Evolutionary conservation across 1,140 invertebrate genomes (phyloP).

Genomic region (Grapholita molesta): DNA sequence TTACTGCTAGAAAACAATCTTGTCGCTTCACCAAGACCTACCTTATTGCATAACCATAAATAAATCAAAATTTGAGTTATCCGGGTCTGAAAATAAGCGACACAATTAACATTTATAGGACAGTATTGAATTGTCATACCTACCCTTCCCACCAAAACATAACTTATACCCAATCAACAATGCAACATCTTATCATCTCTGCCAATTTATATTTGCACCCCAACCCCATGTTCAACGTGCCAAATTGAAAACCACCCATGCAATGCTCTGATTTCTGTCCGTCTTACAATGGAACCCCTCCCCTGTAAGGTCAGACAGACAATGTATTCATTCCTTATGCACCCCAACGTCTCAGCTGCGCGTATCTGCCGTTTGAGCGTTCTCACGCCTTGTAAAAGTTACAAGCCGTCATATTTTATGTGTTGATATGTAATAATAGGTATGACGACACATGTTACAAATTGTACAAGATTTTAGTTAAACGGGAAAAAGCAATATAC

Average conservation of each 20-base stretch:
- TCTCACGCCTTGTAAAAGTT: background rate
- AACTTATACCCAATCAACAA: too few species aligned
- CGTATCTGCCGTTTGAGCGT: background rate
- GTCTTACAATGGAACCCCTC: constrained; percentile 1
- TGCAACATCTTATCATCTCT: background rate
- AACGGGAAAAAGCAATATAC: too few species aligned
- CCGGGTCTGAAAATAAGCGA: too few species aligned
- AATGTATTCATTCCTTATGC: constrained; percentile 1
- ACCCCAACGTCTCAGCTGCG: constrained; percentile 2
- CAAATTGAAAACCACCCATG: constrained; percentile 5
- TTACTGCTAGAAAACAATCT: too few species aligned
- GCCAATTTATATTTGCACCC: background rate
- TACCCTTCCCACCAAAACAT: background rate
- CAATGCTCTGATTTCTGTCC: background rate
- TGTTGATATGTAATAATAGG: background rate
- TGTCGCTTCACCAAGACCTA: too few species aligned
- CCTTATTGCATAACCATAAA: too few species aligned
- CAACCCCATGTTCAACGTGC: background rate
- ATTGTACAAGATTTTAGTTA: too few species aligned
- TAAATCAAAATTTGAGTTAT: too few species aligned
- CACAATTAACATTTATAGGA: too few species aligned
- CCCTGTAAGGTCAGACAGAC: background rate
- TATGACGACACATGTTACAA: too few species aligned
- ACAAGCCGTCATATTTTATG: background rate
- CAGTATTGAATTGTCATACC: too few species aligned